Percentiles rank a stretch among this genome's conserved stretches.
These are phyloP conservation scores for Hycleus cichorii DNA, from an alignment of 1,140 invertebrate species.

Conservation along the genomic window DNA sequence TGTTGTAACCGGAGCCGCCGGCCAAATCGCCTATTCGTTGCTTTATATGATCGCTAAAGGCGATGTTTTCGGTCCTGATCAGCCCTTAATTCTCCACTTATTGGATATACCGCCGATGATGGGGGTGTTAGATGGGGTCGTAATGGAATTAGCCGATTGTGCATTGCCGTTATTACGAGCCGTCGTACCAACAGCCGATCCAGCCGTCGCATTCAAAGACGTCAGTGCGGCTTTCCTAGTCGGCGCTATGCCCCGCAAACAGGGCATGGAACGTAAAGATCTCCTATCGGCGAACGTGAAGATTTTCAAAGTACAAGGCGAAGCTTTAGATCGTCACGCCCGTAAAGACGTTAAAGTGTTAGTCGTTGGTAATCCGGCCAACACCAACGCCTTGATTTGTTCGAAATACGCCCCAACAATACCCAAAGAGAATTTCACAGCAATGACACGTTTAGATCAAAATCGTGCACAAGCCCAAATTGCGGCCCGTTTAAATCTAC, in stretches of 20 bases:
- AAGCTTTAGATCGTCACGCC: constrained; percentile 86
- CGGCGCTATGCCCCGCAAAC: constrained; percentile 95
- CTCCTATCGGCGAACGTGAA: constrained; percentile 92
- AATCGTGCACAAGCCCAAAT: constrained; percentile 88
- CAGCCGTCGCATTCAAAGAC: constrained; percentile 87
- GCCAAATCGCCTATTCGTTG: constrained; percentile 97
- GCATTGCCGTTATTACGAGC: constrained; percentile 83
- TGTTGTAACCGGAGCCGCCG: constrained; percentile 94
- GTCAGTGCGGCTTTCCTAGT: constrained; percentile 97
- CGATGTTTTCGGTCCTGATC: constrained; percentile 89
- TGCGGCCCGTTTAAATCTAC: constrained; percentile 56
- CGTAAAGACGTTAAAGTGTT: constrained; percentile 94
- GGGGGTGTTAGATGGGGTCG: constrained; percentile 89
- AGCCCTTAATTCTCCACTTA: constrained; percentile 83
- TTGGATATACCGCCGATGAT: constrained; percentile 95
- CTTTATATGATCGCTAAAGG: constrained; percentile 91
- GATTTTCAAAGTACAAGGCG: constrained; percentile 95
- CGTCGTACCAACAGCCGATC: constrained; percentile 81
- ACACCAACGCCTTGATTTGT: constrained; percentile 97
- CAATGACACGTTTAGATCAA: constrained; percentile 97
- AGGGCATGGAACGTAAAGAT: constrained; percentile 99
- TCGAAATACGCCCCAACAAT: constrained; percentile 96
- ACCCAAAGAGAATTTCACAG: constrained; percentile 93
- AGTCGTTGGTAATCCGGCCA: constrained; percentile 98
- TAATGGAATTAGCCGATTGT: constrained; percentile 96